Conservation (phyloP, 2,888 invertebrate genomes). For the Agrochola lota region DNA sequence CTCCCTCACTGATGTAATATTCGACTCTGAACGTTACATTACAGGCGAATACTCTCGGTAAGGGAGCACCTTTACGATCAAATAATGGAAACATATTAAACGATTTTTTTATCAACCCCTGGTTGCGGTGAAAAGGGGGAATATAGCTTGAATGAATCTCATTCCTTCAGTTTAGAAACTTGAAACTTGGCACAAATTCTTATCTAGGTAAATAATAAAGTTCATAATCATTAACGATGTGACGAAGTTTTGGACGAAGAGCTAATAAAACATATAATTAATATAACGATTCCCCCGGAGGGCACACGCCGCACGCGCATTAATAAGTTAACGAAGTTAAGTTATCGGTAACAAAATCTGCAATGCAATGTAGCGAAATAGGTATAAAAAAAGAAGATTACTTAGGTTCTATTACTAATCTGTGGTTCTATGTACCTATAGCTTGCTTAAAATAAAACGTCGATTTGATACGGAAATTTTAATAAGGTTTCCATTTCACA, state of each 20-base stretch:
- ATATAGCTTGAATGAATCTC: not conserved
- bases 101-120: not conserved
- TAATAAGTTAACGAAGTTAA: no score
- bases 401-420: no score
- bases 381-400: not conserved
- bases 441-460: conserved; percentile 6
- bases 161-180: not conserved
- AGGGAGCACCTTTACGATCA: no score
- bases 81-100: not conserved
- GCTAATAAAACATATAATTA: not conserved
- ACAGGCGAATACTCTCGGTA: no score
- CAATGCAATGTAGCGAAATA: not conserved
- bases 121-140: not conserved
- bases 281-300: not conserved
- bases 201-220: not conserved
- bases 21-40: no score
- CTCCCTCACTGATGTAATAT: no score
- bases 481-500: not conserved
- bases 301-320: no score
- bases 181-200: not conserved
- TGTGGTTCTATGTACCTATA: not conserved
- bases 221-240: no score
- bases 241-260: not conserved
- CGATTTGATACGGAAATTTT: conserved; percentile 19
- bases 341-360: not conserved